A percentile compares a stretch with the other conserved stretches of the same genome.
Evolutionary conservation across 92 coral and sea anemone species (phyloP).

Genomic region (Montipora capitata): DNA sequence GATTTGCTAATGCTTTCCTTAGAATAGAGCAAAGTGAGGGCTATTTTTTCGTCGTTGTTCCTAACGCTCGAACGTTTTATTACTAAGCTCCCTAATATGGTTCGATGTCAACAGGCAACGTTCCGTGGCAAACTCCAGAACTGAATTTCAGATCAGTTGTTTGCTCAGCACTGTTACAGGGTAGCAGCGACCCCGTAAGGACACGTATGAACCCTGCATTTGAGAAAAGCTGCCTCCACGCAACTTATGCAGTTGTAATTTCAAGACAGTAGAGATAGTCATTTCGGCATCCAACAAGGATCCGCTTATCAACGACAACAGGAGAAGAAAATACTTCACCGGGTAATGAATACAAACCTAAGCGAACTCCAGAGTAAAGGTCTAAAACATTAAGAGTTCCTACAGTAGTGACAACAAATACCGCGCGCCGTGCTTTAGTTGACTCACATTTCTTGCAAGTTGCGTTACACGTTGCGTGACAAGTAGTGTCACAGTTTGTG

Average conservation of each 20-base stretch:
- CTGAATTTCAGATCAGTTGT: no score
- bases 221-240: no score
- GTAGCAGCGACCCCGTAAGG: no score
- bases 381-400: constrained; percentile 85
- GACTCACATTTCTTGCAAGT: not conserved
- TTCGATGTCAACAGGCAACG: no score
- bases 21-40: no score
- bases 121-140: no score
- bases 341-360: constrained; percentile 77
- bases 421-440: constrained; percentile 16
- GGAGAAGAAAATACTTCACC: constrained; percentile 99
- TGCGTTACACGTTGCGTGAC: not conserved
- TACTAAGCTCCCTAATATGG: no score
- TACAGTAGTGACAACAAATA: constrained; percentile 75
- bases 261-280: constrained; percentile 85
- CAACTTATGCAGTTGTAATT: not conserved
- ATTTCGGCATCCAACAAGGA: constrained; percentile 92
- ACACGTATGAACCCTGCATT: no score
- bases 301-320: constrained; percentile 62
- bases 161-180: no score
- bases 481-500: not conserved
- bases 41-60: no score
- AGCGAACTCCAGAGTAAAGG: constrained; percentile 58
- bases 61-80: no score
- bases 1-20: no score